Percentiles rank a stretch among this genome's conserved stretches.
phyloP scores from a whole-genome alignment of 2,113 vertebrate species.

The Heloderma charlesbogerti region DNA sequence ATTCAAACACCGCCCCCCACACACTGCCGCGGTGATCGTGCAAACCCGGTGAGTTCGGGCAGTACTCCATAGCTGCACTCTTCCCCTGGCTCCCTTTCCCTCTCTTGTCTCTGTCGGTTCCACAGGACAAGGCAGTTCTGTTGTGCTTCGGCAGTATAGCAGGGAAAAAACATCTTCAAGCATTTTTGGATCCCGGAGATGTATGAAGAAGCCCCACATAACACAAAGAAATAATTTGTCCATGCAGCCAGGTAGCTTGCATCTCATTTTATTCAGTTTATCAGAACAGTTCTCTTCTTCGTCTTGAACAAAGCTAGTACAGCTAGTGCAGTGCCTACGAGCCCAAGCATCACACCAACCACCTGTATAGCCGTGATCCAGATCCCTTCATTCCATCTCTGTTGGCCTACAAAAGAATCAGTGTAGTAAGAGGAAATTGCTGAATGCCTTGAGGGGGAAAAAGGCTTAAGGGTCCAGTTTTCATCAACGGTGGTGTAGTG shows the following conservation, averaged over 20 bases:
- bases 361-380: conserved; percentile 29
- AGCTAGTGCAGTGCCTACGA: conserved; percentile 1
- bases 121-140: too few relatives aligned
- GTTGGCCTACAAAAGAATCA: not conserved
- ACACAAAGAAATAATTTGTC: not conserved
- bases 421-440: not conserved
- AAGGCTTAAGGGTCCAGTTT: not conserved
- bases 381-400: conserved; percentile 5
- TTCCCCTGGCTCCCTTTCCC: too few relatives aligned
- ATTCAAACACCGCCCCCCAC: too few relatives aligned
- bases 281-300: conserved; percentile 13
- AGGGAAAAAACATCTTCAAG: not conserved
- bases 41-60: too few relatives aligned
- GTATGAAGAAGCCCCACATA: not conserved
- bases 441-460: too few relatives aligned
- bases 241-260: too few relatives aligned
- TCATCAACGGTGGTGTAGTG: too few relatives aligned
- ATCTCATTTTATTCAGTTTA: conserved; percentile 61
- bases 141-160: too few relatives aligned
- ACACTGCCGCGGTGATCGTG: too few relatives aligned
- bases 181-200: too few relatives aligned
- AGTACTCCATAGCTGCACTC: too few relatives aligned
- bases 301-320: conserved; percentile 8
- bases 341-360: conserved; percentile 23
- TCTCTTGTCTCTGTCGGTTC: too few relatives aligned